Conservation (phyloP, 2,888 invertebrate species). For the Spicauda simplicius region DNA sequence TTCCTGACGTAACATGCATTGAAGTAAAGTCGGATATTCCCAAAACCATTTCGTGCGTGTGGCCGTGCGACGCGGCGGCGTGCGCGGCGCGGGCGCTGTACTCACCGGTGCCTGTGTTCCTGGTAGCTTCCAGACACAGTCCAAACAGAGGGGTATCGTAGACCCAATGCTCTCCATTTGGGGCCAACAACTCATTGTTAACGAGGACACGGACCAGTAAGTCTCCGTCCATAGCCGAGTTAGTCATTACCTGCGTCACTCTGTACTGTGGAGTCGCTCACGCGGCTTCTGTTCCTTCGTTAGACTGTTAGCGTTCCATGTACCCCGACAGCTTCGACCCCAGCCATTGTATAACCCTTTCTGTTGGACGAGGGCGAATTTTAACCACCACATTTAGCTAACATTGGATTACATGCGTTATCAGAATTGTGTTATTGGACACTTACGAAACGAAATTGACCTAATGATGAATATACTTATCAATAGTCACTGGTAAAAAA, state of each 20-base stretch:
- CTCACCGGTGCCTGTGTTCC: conserved; percentile 78
- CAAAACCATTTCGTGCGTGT: conserved; percentile 25
- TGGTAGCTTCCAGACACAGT: conserved; percentile 92
- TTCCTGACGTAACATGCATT: too few relatives aligned
- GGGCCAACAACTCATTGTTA: conserved; percentile 99
- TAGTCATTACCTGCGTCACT: conserved; percentile 52
- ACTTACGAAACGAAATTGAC: too few relatives aligned
- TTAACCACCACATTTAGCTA: conserved; percentile 15
- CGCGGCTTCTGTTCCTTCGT: conserved; percentile 69
- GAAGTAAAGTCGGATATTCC: background rate
- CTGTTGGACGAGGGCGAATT: conserved; percentile 60
- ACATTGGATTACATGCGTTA: background rate
- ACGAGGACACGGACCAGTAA: conserved; percentile 99
- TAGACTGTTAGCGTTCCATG: conserved; percentile 69
- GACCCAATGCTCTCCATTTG: conserved; percentile 99
- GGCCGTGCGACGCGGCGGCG: conserved; percentile 23
- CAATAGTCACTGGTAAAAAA: too few relatives aligned
- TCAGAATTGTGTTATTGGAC: too few relatives aligned
- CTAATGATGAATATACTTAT: too few relatives aligned
- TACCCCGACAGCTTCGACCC: conserved; percentile 60
- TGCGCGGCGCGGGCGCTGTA: conserved; percentile 43
- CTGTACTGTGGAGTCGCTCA: conserved; percentile 64
- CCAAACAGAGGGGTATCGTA: conserved; percentile 98
- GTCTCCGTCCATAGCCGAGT: conserved; percentile 78
- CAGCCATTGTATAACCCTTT: conserved; percentile 54